Evolutionary conservation across 2,797 vertebrate species (phyloP).

Genomic region (Danio kyathit): DNA sequence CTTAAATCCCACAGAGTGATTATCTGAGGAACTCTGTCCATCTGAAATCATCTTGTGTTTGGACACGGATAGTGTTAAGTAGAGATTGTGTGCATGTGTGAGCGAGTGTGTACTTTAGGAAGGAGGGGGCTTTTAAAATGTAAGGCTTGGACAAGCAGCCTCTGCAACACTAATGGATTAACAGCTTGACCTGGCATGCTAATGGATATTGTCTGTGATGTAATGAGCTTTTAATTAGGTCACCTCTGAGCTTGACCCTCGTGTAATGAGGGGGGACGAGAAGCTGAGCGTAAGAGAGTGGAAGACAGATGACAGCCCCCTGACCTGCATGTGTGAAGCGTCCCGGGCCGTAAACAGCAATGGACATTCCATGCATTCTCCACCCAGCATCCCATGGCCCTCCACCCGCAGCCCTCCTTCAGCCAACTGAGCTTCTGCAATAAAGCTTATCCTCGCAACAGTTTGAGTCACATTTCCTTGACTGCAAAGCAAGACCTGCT

Average conservation of each 20-base stretch:
- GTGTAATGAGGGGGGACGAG: conserved; percentile 82
- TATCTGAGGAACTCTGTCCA: neutral
- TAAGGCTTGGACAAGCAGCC: conserved; percentile 82
- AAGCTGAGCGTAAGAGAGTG: conserved; percentile 66
- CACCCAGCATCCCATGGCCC: conserved; percentile 75
- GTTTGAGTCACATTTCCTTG: conserved; percentile 76
- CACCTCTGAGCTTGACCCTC: conserved; percentile 93
- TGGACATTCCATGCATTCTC: conserved; percentile 83
- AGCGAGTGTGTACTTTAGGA: conserved; percentile 37
- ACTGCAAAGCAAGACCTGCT: neutral
- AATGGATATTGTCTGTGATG: conserved; percentile 92
- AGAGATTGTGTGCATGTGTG: conserved; percentile 26
- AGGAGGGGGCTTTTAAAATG: conserved; percentile 79
- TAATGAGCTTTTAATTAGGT: conserved; percentile 99
- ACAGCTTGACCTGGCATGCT: conserved; percentile 89
- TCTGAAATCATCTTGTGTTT: conserved; percentile 18
- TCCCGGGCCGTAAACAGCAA: conserved; percentile 79
- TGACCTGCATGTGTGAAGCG: conserved; percentile 85
- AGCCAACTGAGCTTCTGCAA: conserved; percentile 72
- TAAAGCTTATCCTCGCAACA: conserved; percentile 75
- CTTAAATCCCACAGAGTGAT: neutral
- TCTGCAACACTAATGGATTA: conserved; percentile 89
- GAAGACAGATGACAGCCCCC: conserved; percentile 81
- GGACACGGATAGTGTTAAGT: conserved; percentile 9
- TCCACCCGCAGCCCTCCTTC: conserved; percentile 65